phyloP scores from a whole-genome alignment of 2,113 vertebrate genomes.

The Dermatemys mawii region DNA sequence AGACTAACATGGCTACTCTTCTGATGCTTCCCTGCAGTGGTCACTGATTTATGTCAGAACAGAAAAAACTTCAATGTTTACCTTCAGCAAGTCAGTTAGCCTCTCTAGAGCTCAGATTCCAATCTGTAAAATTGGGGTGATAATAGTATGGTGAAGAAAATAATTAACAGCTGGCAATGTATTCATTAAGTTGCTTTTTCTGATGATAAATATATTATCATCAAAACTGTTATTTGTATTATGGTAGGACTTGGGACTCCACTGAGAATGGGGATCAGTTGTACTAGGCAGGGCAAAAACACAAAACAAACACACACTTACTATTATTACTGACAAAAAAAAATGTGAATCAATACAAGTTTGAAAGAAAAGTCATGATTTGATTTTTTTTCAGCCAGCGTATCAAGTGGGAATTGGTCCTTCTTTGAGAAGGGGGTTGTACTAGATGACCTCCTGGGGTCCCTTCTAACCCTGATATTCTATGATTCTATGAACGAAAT shows the following conservation, averaged over 20 bases:
- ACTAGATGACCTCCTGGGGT: too few species aligned
- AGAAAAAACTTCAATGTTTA: neutral
- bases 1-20: too few species aligned
- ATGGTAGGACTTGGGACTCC: neutral
- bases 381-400: neutral
- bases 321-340: neutral
- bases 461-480: too few species aligned
- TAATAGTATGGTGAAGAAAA: neutral
- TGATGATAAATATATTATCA: neutral
- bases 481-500: too few species aligned
- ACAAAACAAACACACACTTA: neutral
- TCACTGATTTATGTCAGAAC: neutral
- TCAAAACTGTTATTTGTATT: neutral
- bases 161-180: neutral
- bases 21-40: neutral
- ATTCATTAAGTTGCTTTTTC: neutral
- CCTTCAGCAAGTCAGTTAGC: neutral
- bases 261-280: neutral
- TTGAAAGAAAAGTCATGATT: neutral
- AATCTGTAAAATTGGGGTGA: neutral
- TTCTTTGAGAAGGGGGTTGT: too few species aligned
- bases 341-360: neutral
- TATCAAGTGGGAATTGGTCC: too few species aligned
- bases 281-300: neutral
- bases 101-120: neutral